These are phyloP conservation scores for Bunonema sp. DNA, from an alignment of 2,888 invertebrate genomes.

Conservation along the genomic window DNA sequence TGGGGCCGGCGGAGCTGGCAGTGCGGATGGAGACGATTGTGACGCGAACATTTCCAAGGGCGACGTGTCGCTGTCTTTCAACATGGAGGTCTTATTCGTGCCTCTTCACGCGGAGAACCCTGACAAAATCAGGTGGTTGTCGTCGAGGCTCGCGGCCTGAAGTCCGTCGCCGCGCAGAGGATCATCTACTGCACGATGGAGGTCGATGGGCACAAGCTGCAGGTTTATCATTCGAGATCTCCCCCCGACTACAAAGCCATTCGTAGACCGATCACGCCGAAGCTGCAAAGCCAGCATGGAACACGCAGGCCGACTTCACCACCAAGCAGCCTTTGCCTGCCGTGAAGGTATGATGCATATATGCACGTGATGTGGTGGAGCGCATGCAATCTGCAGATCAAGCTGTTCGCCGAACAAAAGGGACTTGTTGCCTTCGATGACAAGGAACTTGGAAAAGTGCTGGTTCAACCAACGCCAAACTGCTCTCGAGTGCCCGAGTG, in stretches of 20 bases:
- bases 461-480: constrained; percentile 55
- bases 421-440: constrained; percentile 94
- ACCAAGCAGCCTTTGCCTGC: constrained; percentile 89
- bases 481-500: constrained; percentile 59
- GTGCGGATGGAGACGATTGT: constrained; percentile 85
- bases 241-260: too few relatives aligned
- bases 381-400: constrained; percentile 52
- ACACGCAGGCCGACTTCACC: constrained; percentile 96
- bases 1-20: too few relatives aligned
- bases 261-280: constrained; percentile 98
- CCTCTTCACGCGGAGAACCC: too few relatives aligned
- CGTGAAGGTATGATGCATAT: too few relatives aligned
- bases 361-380: too few relatives aligned
- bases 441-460: constrained; percentile 77
- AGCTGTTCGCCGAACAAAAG: constrained; percentile 89
- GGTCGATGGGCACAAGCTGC: constrained; percentile 92
- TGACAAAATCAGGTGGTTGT: constrained; percentile 90
- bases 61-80: constrained; percentile 60
- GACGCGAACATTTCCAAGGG: too few relatives aligned
- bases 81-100: constrained; percentile 64
- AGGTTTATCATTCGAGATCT: too few relatives aligned
- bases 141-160: constrained; percentile 94
- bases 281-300: constrained; percentile 93
- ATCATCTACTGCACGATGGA: constrained; percentile 99
- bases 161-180: constrained; percentile 83